Base-by-base conservation (phyloP, 1,140 invertebrate genomes). In the Telenomus remus region DNA sequence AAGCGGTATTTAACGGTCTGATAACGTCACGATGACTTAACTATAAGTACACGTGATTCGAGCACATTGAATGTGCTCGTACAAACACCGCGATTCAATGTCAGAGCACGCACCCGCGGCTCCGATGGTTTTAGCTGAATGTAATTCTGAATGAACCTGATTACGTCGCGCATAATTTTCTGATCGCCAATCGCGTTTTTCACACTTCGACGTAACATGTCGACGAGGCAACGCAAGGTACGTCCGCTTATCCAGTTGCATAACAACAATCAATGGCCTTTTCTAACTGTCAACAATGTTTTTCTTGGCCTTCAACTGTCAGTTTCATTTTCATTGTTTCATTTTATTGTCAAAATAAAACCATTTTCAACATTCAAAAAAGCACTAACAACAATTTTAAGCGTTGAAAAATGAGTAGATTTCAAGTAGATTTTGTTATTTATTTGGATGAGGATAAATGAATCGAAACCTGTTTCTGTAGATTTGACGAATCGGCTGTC, bases 221-320 rank as follows among this genome's bases (percentile, higher is more conserved):
- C 42, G 15, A n/a, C 54, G 15, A 43, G 54, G 33, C 54, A 56
- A 46, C 54, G 54, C 39, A 56, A 34, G 54, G 54, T 56, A 43
- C 15, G 39, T 55, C 42, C 9, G 14, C 15, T 6, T 4, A 42
- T 42, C 19, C 42, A 43, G 44, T 56, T 56, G 39, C 42, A 49
- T 49, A 49, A 49, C 33, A 48, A 39, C 37, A 39, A 14, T 44
- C 13, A 44, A 14, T 44, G 11, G 11, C 3, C 11, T 12, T 44
- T 44, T 1, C 13, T 13, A 4, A 6, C 11, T 44, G 11, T 13
- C n/a, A 39, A 39, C 37, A 39, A 44, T 13, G 9, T n/a, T 4
- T n/a, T n/a, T n/a, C n/a, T n/a, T 39, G 37, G 9, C 37, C 9
- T 39, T 39, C 37, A 39, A 11, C n/a, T 9, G 9, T 39, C 37